Percentiles rank a stretch among this genome's conserved stretches.
phyloP scores from a whole-genome alignment of 2,888 invertebrate genomes.

The Campaea margaritaria region DNA sequence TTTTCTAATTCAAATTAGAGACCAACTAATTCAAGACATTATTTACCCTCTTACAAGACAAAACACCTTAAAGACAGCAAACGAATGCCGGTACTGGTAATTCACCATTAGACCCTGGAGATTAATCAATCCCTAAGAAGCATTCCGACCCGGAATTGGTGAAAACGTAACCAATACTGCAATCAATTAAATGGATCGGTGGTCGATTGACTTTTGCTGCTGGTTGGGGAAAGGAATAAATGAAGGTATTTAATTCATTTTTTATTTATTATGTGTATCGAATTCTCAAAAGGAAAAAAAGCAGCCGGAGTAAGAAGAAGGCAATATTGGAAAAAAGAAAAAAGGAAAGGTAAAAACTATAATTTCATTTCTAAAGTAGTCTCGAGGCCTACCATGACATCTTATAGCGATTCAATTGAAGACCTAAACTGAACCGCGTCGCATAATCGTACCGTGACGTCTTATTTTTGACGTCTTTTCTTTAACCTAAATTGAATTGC shows the following conservation, averaged over 20 bases:
- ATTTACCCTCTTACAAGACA: slow-evolving; percentile 37
- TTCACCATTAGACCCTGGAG: slow-evolving; percentile 65
- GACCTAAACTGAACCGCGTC: too few species aligned
- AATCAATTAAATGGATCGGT: slow-evolving; percentile 65
- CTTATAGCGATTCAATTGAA: too few species aligned
- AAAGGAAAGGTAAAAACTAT: too few species aligned
- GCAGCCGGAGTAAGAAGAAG: too few species aligned
- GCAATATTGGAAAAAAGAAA: too few species aligned
- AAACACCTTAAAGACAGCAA: slow-evolving; percentile 54
- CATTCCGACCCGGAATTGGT: slow-evolving; percentile 66
- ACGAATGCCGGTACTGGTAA: slow-evolving; percentile 61
- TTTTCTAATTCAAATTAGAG: background rate
- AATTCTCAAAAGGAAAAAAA: too few species aligned
- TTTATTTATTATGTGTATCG: too few species aligned
- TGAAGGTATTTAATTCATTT: background rate
- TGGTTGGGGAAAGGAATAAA: slow-evolving; percentile 4
- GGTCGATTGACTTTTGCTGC: slow-evolving; percentile 35
- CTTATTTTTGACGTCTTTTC: too few species aligned
- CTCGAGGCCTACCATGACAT: too few species aligned
- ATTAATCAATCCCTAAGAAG: slow-evolving; percentile 71
- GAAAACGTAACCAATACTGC: slow-evolving; percentile 58
- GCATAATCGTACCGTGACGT: too few species aligned
- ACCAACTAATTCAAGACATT: slow-evolving; percentile 8
- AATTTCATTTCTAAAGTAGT: too few species aligned
- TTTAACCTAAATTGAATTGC: too few species aligned